These are phyloP conservation scores for Ostrea denselamellosa DNA, from an alignment of 1,140 invertebrate genomes.

Conservation along the genomic window DNA sequence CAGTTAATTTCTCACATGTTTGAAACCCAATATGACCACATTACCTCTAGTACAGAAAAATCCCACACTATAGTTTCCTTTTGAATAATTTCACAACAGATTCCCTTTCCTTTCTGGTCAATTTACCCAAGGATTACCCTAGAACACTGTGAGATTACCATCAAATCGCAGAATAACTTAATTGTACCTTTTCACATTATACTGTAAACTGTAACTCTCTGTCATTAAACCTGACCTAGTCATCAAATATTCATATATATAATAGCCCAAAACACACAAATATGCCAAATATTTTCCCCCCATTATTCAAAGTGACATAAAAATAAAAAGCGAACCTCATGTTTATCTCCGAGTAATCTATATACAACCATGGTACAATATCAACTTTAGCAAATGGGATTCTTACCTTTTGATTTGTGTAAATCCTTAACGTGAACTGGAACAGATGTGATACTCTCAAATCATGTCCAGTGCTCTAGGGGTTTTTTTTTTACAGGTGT, in stretches of 20 bases:
- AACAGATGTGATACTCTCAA: background rate
- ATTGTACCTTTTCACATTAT: constrained; percentile 26
- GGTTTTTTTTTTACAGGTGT: constrained; percentile 17
- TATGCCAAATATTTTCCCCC: constrained; percentile 6
- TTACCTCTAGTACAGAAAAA: constrained; percentile 6
- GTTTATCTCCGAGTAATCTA: constrained; percentile 13
- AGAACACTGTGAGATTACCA: background rate
- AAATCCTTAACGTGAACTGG: background rate
- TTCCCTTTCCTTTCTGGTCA: constrained; percentile 4
- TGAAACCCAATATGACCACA: constrained; percentile 1
- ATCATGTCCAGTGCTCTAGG: background rate
- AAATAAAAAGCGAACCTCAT: background rate
- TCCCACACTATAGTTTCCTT: background rate
- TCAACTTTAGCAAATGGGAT: background rate
- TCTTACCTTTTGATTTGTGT: background rate
- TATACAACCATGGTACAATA: background rate
- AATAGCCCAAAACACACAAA: background rate
- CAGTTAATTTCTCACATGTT: constrained; percentile 1
- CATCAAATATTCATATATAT: constrained; percentile 30
- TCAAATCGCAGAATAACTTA: background rate
- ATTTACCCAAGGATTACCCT: constrained; percentile 12
- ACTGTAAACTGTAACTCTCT: background rate
- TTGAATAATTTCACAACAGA: background rate
- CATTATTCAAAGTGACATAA: background rate
- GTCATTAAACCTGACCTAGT: constrained; percentile 22